Conservation (phyloP, 2,113 vertebrate species). For the Zosterops pallidus region DNA sequence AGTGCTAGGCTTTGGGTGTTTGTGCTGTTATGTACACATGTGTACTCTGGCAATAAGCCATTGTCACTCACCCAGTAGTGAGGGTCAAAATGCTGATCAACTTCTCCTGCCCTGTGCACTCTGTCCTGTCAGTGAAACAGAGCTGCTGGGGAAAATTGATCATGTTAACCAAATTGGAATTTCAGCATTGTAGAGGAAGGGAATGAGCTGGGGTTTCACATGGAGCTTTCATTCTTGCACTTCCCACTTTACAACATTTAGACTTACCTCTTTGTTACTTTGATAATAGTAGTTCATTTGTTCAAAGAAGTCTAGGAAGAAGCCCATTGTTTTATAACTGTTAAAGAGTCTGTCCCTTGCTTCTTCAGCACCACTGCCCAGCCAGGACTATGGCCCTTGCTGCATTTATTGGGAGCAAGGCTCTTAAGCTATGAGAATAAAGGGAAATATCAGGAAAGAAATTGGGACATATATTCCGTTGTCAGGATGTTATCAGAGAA, state of each 20-base stretch:
- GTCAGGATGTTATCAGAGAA: not conserved
- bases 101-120: not conserved
- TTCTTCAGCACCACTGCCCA: not conserved
- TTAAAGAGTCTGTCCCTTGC: not conserved
- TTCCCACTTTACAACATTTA: not conserved
- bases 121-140: not conserved
- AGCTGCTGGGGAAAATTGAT: not conserved
- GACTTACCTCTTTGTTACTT: not conserved
- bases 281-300: not conserved
- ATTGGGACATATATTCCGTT: accelerated
- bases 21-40: not conserved
- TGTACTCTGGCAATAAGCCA: not conserved
- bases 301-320: not conserved
- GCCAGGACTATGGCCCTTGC: not conserved
- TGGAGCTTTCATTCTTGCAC: not conserved
- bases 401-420: not conserved
- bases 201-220: not conserved
- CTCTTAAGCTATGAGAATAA: not conserved
- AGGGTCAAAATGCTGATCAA: not conserved
- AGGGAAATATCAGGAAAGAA: not conserved
- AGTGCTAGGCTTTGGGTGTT: not conserved
- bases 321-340: not conserved
- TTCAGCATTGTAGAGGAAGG: not conserved
- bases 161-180: not conserved
- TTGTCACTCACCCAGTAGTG: not conserved